A percentile compares a stretch with the other conserved stretches of the same genome.
These are phyloP conservation scores for Bothrops jararaca DNA, from an alignment of 2,113 vertebrate genomes.

Conservation along the genomic window DNA sequence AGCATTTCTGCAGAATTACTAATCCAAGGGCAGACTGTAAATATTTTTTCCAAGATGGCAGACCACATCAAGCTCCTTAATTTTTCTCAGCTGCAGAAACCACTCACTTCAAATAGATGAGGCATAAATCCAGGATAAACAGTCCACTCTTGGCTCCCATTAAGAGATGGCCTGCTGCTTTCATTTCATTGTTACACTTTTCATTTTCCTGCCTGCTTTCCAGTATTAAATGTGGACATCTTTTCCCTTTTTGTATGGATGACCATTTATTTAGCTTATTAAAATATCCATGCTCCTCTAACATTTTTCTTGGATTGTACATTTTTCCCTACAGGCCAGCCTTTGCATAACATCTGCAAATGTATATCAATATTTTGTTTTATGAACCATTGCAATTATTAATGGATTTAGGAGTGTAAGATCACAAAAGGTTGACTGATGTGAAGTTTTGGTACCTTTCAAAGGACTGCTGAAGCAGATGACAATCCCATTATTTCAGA, in stretches of 20 bases:
- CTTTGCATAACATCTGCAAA: no score
- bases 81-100: neutral
- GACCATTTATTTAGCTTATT: neutral
- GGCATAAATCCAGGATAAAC: neutral
- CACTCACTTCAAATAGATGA: neutral
- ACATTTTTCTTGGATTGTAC: neutral
- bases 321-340: neutral
- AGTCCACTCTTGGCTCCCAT: neutral
- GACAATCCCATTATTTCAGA: neutral
- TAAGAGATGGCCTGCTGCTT: neutral
- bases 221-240: neutral
- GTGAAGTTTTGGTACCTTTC: neutral
- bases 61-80: neutral
- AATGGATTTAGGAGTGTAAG: neutral
- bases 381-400: neutral
- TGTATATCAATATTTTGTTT: neutral
- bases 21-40: neutral
- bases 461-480: neutral
- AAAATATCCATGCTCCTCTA: neutral
- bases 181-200: constrained; percentile 7
- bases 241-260: neutral
- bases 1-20: neutral
- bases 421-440: neutral
- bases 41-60: neutral
- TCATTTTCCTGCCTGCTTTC: constrained; percentile 16